These are phyloP conservation scores for Metacarcinus magister DNA, from an alignment of 2,888 invertebrate genomes.

Conservation along the genomic window DNA sequence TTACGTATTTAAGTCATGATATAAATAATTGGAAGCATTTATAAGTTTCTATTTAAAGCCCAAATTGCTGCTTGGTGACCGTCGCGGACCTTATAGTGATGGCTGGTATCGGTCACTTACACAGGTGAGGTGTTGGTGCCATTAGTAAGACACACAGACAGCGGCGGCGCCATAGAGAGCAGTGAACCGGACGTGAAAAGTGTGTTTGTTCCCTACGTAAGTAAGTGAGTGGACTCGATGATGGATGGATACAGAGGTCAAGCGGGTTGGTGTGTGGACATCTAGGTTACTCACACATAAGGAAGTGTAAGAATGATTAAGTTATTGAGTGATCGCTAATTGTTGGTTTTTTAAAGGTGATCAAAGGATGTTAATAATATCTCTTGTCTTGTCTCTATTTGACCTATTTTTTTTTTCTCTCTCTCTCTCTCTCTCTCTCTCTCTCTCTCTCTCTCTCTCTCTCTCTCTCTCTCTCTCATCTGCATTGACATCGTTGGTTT, in stretches of 20 bases:
- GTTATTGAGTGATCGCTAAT: neutral
- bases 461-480: conserved; percentile 26
- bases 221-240: neutral
- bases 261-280: neutral
- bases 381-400: neutral
- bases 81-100: neutral
- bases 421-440: conserved; percentile 35
- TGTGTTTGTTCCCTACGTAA: neutral
- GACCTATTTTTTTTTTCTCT: neutral
- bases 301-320: too few species aligned
- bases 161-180: neutral
- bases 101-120: neutral
- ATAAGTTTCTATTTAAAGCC: neutral
- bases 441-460: conserved; percentile 26
- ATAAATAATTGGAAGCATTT: too few species aligned
- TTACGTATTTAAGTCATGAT: neutral
- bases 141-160: neutral
- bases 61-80: too few species aligned
- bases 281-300: too few species aligned
- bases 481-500: neutral
- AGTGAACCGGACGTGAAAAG: neutral
- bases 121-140: neutral
- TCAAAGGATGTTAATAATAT: neutral
- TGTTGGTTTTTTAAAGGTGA: neutral
- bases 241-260: neutral